These are phyloP conservation scores for Oxyruncus cristatus DNA, from an alignment of 2,113 vertebrate species.

Conservation along the genomic window DNA sequence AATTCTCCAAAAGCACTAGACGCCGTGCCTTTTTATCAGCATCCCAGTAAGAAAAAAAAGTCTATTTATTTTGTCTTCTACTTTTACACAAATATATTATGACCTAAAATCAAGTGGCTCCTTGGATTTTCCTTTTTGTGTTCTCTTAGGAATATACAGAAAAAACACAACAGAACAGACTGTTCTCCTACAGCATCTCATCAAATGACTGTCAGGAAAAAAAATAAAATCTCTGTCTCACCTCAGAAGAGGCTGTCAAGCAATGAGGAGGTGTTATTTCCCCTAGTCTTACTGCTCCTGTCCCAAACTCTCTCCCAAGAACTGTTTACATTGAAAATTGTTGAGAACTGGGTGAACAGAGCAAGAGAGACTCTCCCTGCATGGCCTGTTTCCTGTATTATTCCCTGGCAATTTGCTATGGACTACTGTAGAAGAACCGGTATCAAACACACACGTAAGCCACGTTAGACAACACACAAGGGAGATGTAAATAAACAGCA, in stretches of 20 bases:
- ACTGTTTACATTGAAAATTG: not conserved
- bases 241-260: not conserved
- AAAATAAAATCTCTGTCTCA: not conserved
- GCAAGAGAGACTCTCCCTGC: not conserved
- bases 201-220: not conserved
- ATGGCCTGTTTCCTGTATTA: not conserved
- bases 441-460: not conserved
- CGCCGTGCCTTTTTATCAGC: not conserved
- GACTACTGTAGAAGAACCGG: not conserved
- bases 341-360: not conserved
- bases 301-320: not conserved
- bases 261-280: not conserved
- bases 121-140: not conserved
- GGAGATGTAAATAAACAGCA: slow-evolving; percentile 8
- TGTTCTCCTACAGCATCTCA: not conserved
- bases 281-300: not conserved
- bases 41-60: not conserved
- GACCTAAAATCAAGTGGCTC: not conserved
- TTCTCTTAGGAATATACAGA: not conserved
- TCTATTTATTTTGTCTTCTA: not conserved
- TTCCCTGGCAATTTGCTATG: not conserved
- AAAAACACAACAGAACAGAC: slow-evolving; percentile 8
- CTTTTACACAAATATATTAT: not conserved
- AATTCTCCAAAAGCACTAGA: not conserved
- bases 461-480: not conserved